Evolutionary conservation across 2,888 invertebrate genomes (phyloP), one percentile per base, ranked within the genome.

Genomic region (Drosophila algonquin): DNA sequence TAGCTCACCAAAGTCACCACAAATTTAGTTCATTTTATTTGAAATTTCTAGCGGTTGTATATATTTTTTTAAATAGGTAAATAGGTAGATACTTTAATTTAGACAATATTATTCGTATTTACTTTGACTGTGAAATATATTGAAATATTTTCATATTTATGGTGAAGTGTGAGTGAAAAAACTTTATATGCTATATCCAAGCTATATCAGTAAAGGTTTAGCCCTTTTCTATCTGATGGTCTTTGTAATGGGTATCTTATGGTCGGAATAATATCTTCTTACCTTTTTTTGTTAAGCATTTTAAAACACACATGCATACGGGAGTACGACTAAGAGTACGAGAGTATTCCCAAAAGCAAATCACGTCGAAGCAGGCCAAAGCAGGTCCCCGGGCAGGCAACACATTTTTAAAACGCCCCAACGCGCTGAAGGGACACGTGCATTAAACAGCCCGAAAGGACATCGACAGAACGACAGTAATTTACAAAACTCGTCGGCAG

Each of bases 361-460:
- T 71, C 80, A 80, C 81, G 88, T 81, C 75, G 45, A 35, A 65
- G 46, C 32, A 65, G 67, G 61, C 48, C 67, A 27, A 40, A n/a
- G 40, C 40, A 40, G n/a, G 14, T 71, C 55, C 76, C 75, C 72
- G 74, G 73, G 35, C 64, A 70, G 69, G 78, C 73, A 86, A 74
- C 80, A 81, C 78, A 84, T 88, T 89, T 87, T 87, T 84, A 85
- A 84, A 87, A 75, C 82, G 67, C 75, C 74, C 61, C 65, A 63
- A 52, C 54, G 53, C 32, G 32, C n/a, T 2, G 68, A 60, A 64
- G 87, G 74, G 81, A 84, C 89, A 90, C 89, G 89, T 89, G 89
- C 89, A 87, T 85, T 81, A 88, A 89, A 90, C 85, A 88, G 82
- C 87, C 86, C 74, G 54, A 73, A 69, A 75, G 77, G 73, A 75